phyloP scores from a whole-genome alignment of 2,888 invertebrate genomes.

The Caenorhabditis panamensis region DNA sequence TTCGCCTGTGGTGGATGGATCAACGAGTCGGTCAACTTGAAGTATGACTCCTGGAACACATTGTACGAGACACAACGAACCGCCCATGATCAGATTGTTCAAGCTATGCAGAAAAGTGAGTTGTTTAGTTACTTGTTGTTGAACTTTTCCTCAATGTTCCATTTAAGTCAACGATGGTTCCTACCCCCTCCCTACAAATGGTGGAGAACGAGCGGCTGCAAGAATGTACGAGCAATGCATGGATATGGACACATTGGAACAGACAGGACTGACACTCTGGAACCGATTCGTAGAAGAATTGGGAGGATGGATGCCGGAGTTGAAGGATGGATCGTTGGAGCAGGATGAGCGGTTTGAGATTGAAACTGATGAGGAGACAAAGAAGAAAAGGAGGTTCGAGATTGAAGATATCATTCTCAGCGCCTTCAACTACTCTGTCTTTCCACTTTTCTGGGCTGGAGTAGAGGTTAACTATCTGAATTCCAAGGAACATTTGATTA shows the following conservation, averaged over 20 bases:
- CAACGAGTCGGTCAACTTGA: conserved; percentile 64
- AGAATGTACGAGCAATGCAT: conserved; percentile 66
- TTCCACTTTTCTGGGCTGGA: conserved; percentile 68
- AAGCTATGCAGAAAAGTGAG: conserved; percentile 61
- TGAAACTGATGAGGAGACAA: conserved; percentile 40
- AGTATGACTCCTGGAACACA: conserved; percentile 64
- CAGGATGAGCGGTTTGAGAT: conserved; percentile 39
- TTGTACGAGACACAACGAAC: conserved; percentile 61
- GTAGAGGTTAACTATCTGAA: conserved; percentile 66
- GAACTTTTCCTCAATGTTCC: too few species aligned
- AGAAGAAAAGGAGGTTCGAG: conserved; percentile 44
- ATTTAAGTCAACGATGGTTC: conserved; percentile 55
- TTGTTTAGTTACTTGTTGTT: too few species aligned
- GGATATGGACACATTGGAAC: conserved; percentile 52
- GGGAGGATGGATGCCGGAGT: conserved; percentile 68
- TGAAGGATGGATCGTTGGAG: conserved; percentile 29
- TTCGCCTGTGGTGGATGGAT: conserved; percentile 69
- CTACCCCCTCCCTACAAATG: conserved; percentile 50
- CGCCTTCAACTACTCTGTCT: conserved; percentile 67
- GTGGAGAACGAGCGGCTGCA: conserved; percentile 62
- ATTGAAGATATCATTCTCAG: conserved; percentile 63
- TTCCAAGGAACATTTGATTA: conserved; percentile 62
- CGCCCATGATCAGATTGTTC: conserved; percentile 63
- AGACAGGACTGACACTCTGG: conserved; percentile 56
- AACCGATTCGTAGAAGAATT: conserved; percentile 58